A percentile compares a stretch with the other conserved stretches of the same genome.
These are phyloP conservation scores for Menidia beryllina DNA, from an alignment of 2,113 vertebrate species.

Conservation along the genomic window DNA sequence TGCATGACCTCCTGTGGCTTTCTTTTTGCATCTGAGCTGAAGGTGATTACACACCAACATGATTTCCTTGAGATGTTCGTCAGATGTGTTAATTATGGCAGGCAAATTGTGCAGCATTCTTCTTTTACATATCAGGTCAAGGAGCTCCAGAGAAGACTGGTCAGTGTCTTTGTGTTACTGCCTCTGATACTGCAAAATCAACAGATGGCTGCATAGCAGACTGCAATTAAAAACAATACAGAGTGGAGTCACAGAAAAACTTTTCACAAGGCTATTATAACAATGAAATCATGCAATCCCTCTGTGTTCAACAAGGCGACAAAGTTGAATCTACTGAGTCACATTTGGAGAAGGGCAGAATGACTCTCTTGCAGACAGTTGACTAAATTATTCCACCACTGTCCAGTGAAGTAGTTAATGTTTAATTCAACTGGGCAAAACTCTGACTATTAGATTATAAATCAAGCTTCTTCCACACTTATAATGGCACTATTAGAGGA, in stretches of 20 bases:
- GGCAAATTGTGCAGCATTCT: too few species aligned
- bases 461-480: conserved; percentile 46
- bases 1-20: too few species aligned
- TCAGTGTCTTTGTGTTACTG: too few species aligned
- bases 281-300: conserved; percentile 54
- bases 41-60: too few species aligned
- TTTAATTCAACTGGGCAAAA: conserved; percentile 74
- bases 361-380: conserved; percentile 33
- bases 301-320: conserved; percentile 48
- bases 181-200: too few species aligned
- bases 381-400: conserved; percentile 12
- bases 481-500: conserved; percentile 60
- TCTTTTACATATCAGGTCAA: too few species aligned
- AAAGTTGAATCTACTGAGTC: conserved; percentile 73
- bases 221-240: too few species aligned
- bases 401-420: conserved; percentile 59
- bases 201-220: too few species aligned
- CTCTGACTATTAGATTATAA: conserved; percentile 64
- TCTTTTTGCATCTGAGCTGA: too few species aligned
- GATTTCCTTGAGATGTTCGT: too few species aligned
- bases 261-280: conserved; percentile 63
- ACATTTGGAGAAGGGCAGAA: conserved; percentile 56
- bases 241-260: conserved; percentile 12
- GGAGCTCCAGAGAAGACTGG: too few species aligned
- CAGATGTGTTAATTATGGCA: too few species aligned